Base-by-base conservation (phyloP, 2,113 vertebrate genomes). In the Oryzias javanicus region DNA sequence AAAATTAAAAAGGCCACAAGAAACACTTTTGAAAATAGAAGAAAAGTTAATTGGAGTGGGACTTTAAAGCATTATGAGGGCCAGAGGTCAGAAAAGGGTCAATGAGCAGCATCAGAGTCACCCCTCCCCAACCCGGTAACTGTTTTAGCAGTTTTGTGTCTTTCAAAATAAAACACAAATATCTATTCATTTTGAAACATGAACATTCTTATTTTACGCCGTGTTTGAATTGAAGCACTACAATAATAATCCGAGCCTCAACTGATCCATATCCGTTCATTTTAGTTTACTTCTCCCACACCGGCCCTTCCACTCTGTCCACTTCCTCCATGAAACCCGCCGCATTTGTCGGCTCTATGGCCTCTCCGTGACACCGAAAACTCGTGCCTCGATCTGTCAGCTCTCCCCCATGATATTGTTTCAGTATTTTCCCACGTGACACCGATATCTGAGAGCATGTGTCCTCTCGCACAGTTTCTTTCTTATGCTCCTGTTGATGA, bases 251-350 rank as follows among this genome's bases (percentile, higher is more conserved):
- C 14, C 7, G 60, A 55, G 40, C 47, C 58, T 70, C 6, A 4
- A 55, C 61, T 83, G 74, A 87, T 70, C 78, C 77, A 70, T 56
- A 69, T 58, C 49, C 76, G 66, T 74, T 80, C 79, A 82, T 85
- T 74, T 79, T 22, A 47, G 72, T 72, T 79, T 70, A 67, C 77
- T 57, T 70, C 60, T 72, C 70, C 70, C 66, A 67, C 60, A 58
- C 14, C 46, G 5, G 49, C 42, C 27, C 48, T 74, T 49, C 55
- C 13, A 60, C 40, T 61, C 50, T 52, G 49, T 44, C 65, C 24
- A 35, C 49, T 48, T 74, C 54, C 60, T 27, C 27, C 49, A n/a
- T 52, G 70, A 57, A 70, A 83, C 41, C 25, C 42, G 60, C 70
- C 55, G 64, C 46, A 68, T 77, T 70, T 71, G 49, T 49, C 63